These are phyloP conservation scores for Zoanthus gigantus DNA, from an alignment of 92 coral and sea anemone genomes.

Conservation along the genomic window DNA sequence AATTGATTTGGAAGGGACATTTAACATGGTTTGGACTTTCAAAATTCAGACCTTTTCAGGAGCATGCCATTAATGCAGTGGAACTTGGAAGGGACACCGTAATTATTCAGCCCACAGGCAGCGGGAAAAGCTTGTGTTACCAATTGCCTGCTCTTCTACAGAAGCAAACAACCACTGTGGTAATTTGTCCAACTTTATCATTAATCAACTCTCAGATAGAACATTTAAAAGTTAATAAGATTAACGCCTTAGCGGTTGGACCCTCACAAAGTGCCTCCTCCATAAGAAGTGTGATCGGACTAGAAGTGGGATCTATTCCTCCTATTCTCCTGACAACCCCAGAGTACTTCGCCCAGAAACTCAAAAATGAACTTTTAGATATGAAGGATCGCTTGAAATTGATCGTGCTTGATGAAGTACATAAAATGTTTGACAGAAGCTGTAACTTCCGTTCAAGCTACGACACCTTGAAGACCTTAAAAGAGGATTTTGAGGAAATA, in stretches of 20 bases:
- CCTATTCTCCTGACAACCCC: slow-evolving; percentile 11
- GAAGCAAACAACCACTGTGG: background rate
- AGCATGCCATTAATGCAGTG: slow-evolving; percentile 29
- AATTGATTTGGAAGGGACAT: slow-evolving; percentile 51
- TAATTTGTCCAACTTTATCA: slow-evolving; percentile 28
- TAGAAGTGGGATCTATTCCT: slow-evolving; percentile 15
- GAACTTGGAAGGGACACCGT: slow-evolving; percentile 38
- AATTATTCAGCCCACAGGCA: slow-evolving; percentile 48
- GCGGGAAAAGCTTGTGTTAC: slow-evolving; percentile 46
- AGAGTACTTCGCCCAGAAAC: slow-evolving; percentile 10
- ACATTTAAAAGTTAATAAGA: slow-evolving; percentile 15
- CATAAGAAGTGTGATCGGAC: background rate
- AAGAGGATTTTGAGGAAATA: background rate
- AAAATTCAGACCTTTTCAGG: background rate
- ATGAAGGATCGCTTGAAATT: slow-evolving; percentile 16
- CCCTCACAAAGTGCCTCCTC: slow-evolving; percentile 3
- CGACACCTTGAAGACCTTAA: background rate
- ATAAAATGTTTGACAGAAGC: slow-evolving; percentile 46
- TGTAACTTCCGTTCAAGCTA: slow-evolving; percentile 31
- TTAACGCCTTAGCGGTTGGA: slow-evolving; percentile 21
- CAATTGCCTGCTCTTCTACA: slow-evolving; percentile 35
- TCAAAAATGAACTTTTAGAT: background rate
- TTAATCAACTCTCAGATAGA: slow-evolving; percentile 23
- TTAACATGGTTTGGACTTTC: slow-evolving; percentile 34
- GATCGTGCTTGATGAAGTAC: slow-evolving; percentile 44